Percentiles rank a stretch among this genome's conserved stretches.
Conservation (phyloP, 2,113 vertebrate species). For the Notothenia coriiceps region DNA sequence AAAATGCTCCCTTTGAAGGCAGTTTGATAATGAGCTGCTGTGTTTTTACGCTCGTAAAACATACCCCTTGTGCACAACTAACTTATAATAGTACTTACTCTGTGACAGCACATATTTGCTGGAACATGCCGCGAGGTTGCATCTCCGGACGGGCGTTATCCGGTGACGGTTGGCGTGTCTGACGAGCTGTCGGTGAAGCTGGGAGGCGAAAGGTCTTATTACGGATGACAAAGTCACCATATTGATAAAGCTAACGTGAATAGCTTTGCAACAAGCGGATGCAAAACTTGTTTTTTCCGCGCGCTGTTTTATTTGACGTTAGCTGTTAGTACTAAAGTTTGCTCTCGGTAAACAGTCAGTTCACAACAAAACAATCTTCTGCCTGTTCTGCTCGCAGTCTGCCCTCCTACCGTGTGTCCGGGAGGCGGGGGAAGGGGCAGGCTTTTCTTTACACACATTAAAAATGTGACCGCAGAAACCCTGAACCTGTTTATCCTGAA, state of each 20-base stretch:
- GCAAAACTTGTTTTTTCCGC: no score
- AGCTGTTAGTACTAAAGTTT: not conserved
- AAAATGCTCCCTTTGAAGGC: not conserved
- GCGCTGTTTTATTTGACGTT: not conserved
- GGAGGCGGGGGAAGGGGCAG: slow-evolving; percentile 25
- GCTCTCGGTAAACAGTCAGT: not conserved
- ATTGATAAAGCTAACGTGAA: not conserved
- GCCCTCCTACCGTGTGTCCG: not conserved
- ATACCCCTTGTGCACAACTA: no score
- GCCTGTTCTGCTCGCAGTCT: not conserved
- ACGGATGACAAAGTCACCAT: slow-evolving; percentile 77
- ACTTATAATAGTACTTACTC: slow-evolving; percentile 78
- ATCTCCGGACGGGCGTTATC: slow-evolving; percentile 76
- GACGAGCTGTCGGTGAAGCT: slow-evolving; percentile 67
- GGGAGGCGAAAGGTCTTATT: slow-evolving; percentile 69
- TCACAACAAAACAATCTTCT: not conserved
- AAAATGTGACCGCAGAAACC: slow-evolving; percentile 1
- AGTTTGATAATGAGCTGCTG: not conserved
- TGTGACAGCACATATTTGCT: slow-evolving; percentile 87
- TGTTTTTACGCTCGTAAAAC: not conserved
- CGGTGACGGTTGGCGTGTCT: slow-evolving; percentile 42
- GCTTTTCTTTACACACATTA: not conserved
- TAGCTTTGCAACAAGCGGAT: not conserved
- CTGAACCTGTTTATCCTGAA: not conserved
- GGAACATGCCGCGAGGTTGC: slow-evolving; percentile 88